Evolutionary conservation across 2,888 invertebrate genomes (phyloP).

Genomic region (Scaptomyza cyrtandrae): DNA sequence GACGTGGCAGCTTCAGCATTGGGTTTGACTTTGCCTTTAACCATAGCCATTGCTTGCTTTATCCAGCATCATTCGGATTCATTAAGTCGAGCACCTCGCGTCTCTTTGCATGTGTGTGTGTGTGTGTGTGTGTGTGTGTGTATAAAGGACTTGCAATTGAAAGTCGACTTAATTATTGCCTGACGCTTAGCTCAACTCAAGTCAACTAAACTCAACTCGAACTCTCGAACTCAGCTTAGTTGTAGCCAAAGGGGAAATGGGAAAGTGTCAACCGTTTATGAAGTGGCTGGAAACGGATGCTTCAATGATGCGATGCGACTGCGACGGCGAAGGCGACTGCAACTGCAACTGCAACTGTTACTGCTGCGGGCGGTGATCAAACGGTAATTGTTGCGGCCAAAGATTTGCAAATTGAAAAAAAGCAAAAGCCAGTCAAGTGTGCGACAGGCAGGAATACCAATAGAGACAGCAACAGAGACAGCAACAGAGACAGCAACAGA

Average conservation of each 20-base stretch:
- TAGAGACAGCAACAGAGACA: slow-evolving; percentile 3
- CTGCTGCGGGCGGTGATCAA: slow-evolving; percentile 53
- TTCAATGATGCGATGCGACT: not conserved
- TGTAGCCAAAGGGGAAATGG: slow-evolving; percentile 34
- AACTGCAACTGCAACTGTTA: not conserved
- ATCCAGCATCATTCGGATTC: slow-evolving; percentile 54
- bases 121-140: slow-evolving; percentile 25
- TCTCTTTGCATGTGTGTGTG: slow-evolving; percentile 19
- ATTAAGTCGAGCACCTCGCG: slow-evolving; percentile 68
- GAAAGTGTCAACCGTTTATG: slow-evolving; percentile 69
- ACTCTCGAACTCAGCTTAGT: slow-evolving; percentile 8
- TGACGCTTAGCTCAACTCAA: slow-evolving; percentile 21
- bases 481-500: not conserved
- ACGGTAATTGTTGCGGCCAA: slow-evolving; percentile 73
- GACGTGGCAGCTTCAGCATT: slow-evolving; percentile 57
- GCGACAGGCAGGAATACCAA: slow-evolving; percentile 17
- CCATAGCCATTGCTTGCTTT: slow-evolving; percentile 30
- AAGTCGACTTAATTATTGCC: slow-evolving; percentile 72
- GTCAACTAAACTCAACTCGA: not conserved
- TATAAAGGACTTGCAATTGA: slow-evolving; percentile 44
- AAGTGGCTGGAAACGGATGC: slow-evolving; percentile 39
- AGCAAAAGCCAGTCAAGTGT: slow-evolving; percentile 45
- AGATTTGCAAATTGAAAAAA: slow-evolving; percentile 70
- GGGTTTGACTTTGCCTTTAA: slow-evolving; percentile 39
- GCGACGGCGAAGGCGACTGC: too few species aligned